Percentiles rank a stretch among this genome's conserved stretches.
Evolutionary conservation across 2,888 invertebrate species (phyloP).

Genomic region (Eugnorisma glareosa): DNA sequence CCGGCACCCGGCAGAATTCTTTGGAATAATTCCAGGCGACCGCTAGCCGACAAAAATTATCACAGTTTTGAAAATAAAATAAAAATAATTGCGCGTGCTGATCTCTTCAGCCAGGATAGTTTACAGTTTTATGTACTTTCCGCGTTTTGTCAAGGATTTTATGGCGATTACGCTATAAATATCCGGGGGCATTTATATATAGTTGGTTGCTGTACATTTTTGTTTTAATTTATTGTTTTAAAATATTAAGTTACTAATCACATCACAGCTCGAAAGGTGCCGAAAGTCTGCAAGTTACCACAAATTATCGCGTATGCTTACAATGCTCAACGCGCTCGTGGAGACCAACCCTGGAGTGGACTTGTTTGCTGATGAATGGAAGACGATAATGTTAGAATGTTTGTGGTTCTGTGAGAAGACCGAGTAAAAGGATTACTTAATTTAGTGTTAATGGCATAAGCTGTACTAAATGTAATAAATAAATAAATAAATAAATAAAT

Average conservation of each 20-base stretch:
- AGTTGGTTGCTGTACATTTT: conserved; percentile 5
- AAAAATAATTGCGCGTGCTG: conserved; percentile 66
- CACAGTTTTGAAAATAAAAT: conserved; percentile 69
- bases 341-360: too few relatives aligned
- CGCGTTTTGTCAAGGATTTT: conserved; percentile 28
- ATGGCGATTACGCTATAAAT: conserved; percentile 16
- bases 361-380: too few relatives aligned
- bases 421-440: too few relatives aligned
- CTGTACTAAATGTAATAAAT: too few relatives aligned
- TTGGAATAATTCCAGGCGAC: conserved; percentile 85
- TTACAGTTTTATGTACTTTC: conserved; percentile 42
- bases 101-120: conserved; percentile 38
- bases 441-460: too few relatives aligned
- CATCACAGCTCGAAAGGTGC: background rate
- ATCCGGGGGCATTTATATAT: conserved; percentile 9
- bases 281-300: too few relatives aligned
- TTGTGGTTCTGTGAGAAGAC: too few relatives aligned
- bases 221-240: background rate
- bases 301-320: too few relatives aligned
- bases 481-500: too few relatives aligned
- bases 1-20: conserved; percentile 76
- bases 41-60: conserved; percentile 68
- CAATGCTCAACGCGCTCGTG: too few relatives aligned
- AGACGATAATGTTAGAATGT: too few relatives aligned
- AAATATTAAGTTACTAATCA: background rate